Percentiles rank a stretch among this genome's conserved stretches.
Evolutionary conservation across 2,888 invertebrate species (phyloP).

Genomic region (Dynastes grantii): DNA sequence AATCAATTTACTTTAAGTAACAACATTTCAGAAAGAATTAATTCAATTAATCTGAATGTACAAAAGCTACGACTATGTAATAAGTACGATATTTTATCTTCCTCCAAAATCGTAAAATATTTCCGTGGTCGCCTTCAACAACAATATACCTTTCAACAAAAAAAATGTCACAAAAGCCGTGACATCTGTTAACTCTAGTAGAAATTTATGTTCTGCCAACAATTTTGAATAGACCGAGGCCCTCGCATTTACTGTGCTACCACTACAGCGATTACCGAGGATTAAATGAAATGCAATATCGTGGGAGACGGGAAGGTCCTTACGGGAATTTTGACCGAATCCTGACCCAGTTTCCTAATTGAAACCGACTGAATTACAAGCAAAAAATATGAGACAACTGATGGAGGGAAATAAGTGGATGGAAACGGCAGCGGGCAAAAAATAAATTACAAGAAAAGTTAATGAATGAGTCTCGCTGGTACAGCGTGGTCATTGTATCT

Average conservation of each 20-base stretch:
- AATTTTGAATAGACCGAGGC: neutral
- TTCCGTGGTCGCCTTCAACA: too few species aligned
- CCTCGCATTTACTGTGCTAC: neutral
- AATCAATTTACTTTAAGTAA: too few species aligned
- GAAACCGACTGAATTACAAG: slow-evolving; percentile 21
- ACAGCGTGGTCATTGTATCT: too few species aligned
- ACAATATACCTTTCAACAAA: too few species aligned
- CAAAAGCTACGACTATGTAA: too few species aligned
- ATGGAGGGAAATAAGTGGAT: slow-evolving; percentile 8
- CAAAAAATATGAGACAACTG: slow-evolving; percentile 20
- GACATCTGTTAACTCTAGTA: neutral
- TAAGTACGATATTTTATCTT: too few species aligned
- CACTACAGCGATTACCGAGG: neutral
- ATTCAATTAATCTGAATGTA: too few species aligned
- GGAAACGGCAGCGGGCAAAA: slow-evolving; percentile 9
- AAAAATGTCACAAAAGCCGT: too few species aligned
- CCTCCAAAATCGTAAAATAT: too few species aligned
- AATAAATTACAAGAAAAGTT: slow-evolving; percentile 29
- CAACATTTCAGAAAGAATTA: too few species aligned
- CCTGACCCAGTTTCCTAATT: slow-evolving; percentile 35
- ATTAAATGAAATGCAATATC: slow-evolving; percentile 28
- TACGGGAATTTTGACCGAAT: slow-evolving; percentile 26
- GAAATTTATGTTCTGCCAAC: slow-evolving; percentile 10
- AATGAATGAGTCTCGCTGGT: slow-evolving; percentile 2
- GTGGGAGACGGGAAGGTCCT: neutral